Base-by-base conservation (phyloP, 1,140 invertebrate species). In the Philopotamus ludificatus region DNA sequence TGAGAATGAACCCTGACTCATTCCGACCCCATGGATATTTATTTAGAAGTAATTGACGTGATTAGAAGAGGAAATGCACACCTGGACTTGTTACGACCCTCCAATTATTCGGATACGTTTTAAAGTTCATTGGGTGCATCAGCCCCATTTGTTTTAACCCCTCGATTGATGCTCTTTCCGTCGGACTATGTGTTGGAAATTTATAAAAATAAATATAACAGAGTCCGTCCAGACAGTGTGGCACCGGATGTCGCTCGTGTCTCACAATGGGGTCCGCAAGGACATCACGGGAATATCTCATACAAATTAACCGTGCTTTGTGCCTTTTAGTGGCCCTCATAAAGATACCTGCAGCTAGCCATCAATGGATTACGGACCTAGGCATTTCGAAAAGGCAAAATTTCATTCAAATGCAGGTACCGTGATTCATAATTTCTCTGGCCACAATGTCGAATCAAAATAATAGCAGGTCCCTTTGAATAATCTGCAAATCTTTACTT, bases 211-310 rank as follows among this genome's bases (percentile, higher is more conserved):
- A n/a, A n/a, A n/a, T n/a, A n/a, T n/a, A n/a, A n/a, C n/a, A n/a
- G 28, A 34, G 28, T 34, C 28, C 22, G 41, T 16, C 53, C 63
- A 65, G 63, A 65, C 63, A 65, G 10, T 12, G n/a, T 42, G 63
- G 63, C 63, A 65, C 63, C 63, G 63, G 63, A 65, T 57, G 58
- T 58, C 63, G 49, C 63, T 42, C 50, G 41, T 2, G 16, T 16
- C 55, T 22, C 21, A 65, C 53, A 65, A 65, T 45, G 28, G 55
- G 4, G 45, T 21, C 21, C 50, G 16, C 18, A 23, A 53, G 60
- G 25, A 51, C 59, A 50, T n/a, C 22, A 21, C 44, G 39, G 42
- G 41, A 47, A 47, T 47, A 16, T 20, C 18, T 47, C 44, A 47
- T 47, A 47, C 57, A 47, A 60, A 60, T 60, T 47, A 44, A 60